Evolutionary conservation across 2,797 vertebrate species (phyloP).

Genomic region (Anolis apletophallus): DNA sequence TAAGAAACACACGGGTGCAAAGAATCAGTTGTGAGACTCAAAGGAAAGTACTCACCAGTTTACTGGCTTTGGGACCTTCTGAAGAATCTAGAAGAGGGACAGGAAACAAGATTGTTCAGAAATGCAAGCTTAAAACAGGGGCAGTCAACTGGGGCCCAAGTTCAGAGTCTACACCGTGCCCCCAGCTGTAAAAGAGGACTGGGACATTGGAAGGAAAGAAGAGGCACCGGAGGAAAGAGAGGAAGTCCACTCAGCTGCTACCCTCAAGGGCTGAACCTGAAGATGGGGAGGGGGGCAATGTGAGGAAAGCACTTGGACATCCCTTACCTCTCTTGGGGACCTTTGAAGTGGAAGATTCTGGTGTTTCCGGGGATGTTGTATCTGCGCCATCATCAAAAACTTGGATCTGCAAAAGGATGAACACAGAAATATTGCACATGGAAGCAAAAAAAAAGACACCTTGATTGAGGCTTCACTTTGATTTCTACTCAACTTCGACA

Average conservation of each 20-base stretch:
- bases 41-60: constrained; percentile 87
- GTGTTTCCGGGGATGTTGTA: constrained; percentile 94
- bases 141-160: background rate
- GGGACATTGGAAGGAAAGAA: background rate
- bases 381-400: constrained; percentile 94
- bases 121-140: background rate
- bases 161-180: background rate
- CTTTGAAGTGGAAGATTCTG: constrained; percentile 87
- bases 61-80: constrained; percentile 87
- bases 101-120: constrained; percentile 10
- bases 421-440: fast-evolving
- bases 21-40: background rate
- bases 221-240: background rate
- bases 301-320: too few relatives aligned
- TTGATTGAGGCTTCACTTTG: background rate
- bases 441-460: background rate
- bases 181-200: background rate
- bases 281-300: background rate
- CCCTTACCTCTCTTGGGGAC: constrained; percentile 89
- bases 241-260: background rate
- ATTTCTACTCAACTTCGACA: too few relatives aligned
- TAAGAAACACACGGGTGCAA: too few relatives aligned
- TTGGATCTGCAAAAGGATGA: constrained; percentile 85
- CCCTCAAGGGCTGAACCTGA: background rate
- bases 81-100: constrained; percentile 81